Percentiles rank a stretch among this genome's conserved stretches.
Evolutionary conservation across 2,113 vertebrate species (phyloP).

Genomic region (Rhinichthys klamathensis): DNA sequence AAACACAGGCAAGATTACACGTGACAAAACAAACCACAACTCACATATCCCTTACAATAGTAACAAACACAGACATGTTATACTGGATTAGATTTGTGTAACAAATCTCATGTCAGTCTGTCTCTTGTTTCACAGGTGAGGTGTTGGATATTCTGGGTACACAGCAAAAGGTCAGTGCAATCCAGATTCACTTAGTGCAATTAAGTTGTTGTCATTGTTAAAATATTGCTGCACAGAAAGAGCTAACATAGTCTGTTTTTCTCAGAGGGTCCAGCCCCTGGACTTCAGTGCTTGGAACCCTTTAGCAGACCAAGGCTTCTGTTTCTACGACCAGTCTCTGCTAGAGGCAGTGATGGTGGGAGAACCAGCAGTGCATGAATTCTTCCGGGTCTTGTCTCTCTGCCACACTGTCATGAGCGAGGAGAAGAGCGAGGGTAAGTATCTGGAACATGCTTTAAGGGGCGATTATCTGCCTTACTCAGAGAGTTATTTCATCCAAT

Average conservation of each 20-base stretch:
- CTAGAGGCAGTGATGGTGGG: slow-evolving; percentile 86
- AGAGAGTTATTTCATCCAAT: background rate
- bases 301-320: slow-evolving; percentile 83
- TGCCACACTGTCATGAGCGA: slow-evolving; percentile 95
- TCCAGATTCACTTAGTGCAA: background rate
- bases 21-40: too few species aligned
- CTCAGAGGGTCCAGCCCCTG: slow-evolving; percentile 75
- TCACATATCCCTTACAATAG: too few species aligned
- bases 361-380: slow-evolving; percentile 81
- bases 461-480: slow-evolving; percentile 5
- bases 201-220: background rate
- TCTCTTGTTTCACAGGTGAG: slow-evolving; percentile 76
- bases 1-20: too few species aligned
- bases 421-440: slow-evolving; percentile 82
- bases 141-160: slow-evolving; percentile 76
- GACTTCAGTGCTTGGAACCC: slow-evolving; percentile 89
- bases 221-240: background rate
- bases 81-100: background rate
- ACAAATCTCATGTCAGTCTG: slow-evolving; percentile 13
- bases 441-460: background rate
- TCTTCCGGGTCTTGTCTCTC: slow-evolving; percentile 90
- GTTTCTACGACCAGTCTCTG: slow-evolving; percentile 86
- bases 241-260: background rate
- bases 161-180: slow-evolving; percentile 77
- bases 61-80: background rate